A percentile compares a stretch with the other conserved stretches of the same genome.
Conservation (phyloP, 1,140 invertebrate species). For the Diplogasteroides magnus region DNA sequence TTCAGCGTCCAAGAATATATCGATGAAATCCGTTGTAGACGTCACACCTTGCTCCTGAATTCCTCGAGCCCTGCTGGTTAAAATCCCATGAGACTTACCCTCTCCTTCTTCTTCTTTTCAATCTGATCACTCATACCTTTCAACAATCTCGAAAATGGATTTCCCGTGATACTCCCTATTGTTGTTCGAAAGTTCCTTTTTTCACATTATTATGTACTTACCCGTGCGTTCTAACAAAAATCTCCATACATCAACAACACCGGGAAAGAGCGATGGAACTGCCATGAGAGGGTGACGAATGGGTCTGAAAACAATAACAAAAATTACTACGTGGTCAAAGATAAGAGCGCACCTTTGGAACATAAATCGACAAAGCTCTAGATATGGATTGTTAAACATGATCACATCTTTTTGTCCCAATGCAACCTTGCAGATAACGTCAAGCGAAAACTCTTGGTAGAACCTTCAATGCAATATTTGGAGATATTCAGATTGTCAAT, state of each 20-base stretch:
- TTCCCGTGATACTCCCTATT: no score
- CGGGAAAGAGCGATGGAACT: not conserved
- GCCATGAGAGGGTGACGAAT: not conserved
- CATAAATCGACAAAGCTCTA: not conserved
- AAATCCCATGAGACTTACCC: no score
- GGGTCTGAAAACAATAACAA: not conserved
- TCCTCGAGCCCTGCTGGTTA: no score
- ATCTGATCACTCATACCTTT: no score
- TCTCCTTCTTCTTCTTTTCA: no score
- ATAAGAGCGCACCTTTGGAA: not conserved
- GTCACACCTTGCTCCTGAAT: no score
- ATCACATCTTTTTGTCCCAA: not conserved
- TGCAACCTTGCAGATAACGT: conserved; percentile 5
- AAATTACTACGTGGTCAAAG: not conserved
- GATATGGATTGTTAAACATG: not conserved
- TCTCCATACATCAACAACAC: not conserved
- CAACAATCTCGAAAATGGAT: no score
- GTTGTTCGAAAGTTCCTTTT: conserved; percentile 1
- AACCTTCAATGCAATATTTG: not conserved
- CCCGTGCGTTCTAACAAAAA: no score
- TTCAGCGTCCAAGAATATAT: not conserved
- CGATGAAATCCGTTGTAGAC: not conserved
- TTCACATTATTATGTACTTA: not conserved
- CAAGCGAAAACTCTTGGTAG: not conserved
- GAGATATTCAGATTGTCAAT: not conserved